Base-by-base conservation (phyloP, 2,888 invertebrate genomes). In the Onchidella celtica region DNA sequence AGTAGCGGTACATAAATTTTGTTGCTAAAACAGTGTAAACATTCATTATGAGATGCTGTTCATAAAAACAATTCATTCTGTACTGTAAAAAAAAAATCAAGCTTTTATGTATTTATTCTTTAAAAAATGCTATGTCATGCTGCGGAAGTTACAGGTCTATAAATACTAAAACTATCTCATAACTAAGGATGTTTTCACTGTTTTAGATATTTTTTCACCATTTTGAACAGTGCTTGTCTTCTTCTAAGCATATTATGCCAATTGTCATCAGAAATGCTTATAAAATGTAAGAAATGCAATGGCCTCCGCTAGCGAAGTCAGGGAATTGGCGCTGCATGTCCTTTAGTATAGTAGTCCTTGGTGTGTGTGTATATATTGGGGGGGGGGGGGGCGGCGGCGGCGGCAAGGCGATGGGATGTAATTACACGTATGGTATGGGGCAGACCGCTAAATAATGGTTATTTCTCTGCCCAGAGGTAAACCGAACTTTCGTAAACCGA, bases 301-400 rank as follows among this genome's bases (percentile, higher is more conserved):
- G 24, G 61, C 61, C 61, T 61, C 61, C 61, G 61, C 61, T 61
- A 61, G 61, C 61, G 61, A 27, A 21, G 61, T 61, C 61, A 61
- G 61, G 61, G n/a, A 61, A 21, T 61, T 21, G 61, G 61, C 61
- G 6, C 24, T 61, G 61, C 61, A n/a, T 17, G 47, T 47, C 47
- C 47, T 47, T 47, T 47, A 6, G 17, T 47, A 47, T 47, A 47
- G 47, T 47, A 61, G 61, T 61, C 61, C 61, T 61, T 61, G 47
- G 47, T 17, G 9, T 47, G 47, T n/a, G n/a, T n/a, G n/a, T n/a
- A n/a, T n/a, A n/a, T n/a, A n/a, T n/a, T n/a, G n/a, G n/a, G n/a
- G n/a, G n/a, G n/a, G n/a, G n/a, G n/a, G n/a, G n/a, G n/a, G n/a
- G n/a, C n/a, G n/a, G n/a, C n/a, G n/a, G n/a, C n/a, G n/a, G n/a